phyloP scores from a whole-genome alignment of 1,140 invertebrate species.

The Drosophila persimilis region DNA sequence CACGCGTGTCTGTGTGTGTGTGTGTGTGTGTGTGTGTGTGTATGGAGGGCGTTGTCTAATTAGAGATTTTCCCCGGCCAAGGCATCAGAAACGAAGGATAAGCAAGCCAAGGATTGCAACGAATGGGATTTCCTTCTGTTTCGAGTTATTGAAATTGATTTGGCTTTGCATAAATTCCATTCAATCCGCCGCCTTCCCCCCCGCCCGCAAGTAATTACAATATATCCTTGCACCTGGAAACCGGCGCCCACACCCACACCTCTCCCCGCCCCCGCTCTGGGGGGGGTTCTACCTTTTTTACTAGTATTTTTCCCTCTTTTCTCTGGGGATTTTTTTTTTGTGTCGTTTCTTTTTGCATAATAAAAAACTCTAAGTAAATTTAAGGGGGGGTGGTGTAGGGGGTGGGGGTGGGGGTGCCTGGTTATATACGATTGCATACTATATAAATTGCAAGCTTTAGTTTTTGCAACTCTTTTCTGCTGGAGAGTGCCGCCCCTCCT shows the following conservation, averaged over 20 bases:
- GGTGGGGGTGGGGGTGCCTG: slow-evolving; percentile 2
- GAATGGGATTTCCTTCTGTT: slow-evolving; percentile 4
- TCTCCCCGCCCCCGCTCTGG: no score
- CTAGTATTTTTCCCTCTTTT: slow-evolving; percentile 6
- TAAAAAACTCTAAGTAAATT: slow-evolving; percentile 82
- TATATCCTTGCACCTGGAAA: slow-evolving; percentile 60
- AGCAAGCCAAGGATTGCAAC: slow-evolving; percentile 5
- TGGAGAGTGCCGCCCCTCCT: not conserved
- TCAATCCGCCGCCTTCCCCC: slow-evolving; percentile 33
- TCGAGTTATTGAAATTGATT: slow-evolving; percentile 79
- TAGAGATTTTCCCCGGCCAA: slow-evolving; percentile 28
- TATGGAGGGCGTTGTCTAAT: slow-evolving; percentile 60
- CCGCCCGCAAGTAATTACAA: slow-evolving; percentile 68
- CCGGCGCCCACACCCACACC: not conserved
- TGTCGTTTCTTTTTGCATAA: slow-evolving; percentile 59
- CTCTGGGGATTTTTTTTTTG: not conserved
- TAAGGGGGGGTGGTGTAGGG: slow-evolving; percentile 25
- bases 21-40: no score
- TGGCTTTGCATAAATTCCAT: slow-evolving; percentile 78
- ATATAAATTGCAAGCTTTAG: slow-evolving; percentile 67
- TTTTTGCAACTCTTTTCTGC: slow-evolving; percentile 7
- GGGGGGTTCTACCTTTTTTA: not conserved
- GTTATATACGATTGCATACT: slow-evolving; percentile 58
- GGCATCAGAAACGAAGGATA: slow-evolving; percentile 36
- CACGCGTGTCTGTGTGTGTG: no score